Conservation (phyloP, 2,797 vertebrate species). For the Mus minutoides region DNA sequence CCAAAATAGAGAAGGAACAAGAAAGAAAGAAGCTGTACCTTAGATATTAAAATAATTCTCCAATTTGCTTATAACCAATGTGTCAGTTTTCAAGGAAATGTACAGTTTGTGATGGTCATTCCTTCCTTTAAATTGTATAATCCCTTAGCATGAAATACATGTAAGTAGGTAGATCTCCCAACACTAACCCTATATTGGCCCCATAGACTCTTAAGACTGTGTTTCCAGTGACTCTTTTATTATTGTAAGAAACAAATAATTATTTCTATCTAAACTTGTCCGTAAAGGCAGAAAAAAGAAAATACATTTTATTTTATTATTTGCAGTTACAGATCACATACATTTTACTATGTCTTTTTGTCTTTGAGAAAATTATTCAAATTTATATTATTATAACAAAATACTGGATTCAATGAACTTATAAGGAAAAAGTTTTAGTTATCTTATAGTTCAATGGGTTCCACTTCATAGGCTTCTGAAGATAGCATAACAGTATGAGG, state of each 20-base stretch:
- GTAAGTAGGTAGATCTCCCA: background rate
- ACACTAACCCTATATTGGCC: background rate
- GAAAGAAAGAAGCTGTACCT: background rate
- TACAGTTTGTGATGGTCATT: background rate
- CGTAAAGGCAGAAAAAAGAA: background rate
- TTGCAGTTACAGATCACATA: background rate
- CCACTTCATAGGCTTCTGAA: background rate
- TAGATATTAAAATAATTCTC: background rate
- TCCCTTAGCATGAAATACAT: background rate
- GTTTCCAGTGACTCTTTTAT: no score
- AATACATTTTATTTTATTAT: background rate
- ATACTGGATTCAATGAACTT: background rate
- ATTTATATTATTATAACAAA: background rate
- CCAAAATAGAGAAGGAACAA: background rate
- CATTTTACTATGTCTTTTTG: background rate
- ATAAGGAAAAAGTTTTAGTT: background rate
- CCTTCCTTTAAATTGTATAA: background rate
- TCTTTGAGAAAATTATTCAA: background rate
- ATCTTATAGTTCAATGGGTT: background rate
- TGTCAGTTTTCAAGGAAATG: accelerated
- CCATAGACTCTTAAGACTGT: no score
- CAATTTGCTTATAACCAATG: background rate
- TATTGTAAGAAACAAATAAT: background rate
- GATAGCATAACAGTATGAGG: background rate
- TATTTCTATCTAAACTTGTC: background rate